Evolutionary conservation across 2,113 vertebrate species (phyloP).

Genomic region (Hippopotamus amphibius): DNA sequence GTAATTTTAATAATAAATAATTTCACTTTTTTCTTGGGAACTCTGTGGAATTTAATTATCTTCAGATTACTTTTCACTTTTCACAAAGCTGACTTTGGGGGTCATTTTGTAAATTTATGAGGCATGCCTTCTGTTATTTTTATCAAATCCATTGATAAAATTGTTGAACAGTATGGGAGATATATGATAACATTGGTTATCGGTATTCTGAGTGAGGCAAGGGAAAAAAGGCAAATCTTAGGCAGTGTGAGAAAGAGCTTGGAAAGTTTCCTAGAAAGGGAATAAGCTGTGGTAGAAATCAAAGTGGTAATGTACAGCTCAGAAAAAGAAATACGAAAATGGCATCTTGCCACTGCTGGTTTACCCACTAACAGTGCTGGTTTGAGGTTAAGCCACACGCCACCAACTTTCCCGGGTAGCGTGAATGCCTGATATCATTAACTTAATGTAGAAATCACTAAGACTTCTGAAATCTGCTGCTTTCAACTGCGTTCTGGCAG

Average conservation of each 20-base stretch:
- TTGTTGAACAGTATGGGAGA: neutral
- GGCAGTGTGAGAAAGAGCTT: neutral
- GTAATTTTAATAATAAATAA: neutral
- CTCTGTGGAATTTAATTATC: neutral
- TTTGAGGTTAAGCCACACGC: slow-evolving; percentile 49
- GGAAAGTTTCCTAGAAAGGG: slow-evolving; percentile 36
- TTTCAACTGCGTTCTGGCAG: slow-evolving; percentile 39
- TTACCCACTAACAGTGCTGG: neutral
- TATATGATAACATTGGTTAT: neutral
- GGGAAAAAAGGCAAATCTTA: neutral
- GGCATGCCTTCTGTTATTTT: slow-evolving; percentile 12
- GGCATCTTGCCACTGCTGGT: neutral
- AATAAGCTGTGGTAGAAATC: neutral
- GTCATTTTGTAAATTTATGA: slow-evolving; percentile 4
- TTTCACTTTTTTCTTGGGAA: neutral
- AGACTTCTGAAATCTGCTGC: neutral
- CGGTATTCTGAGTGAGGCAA: neutral
- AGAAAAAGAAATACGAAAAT: neutral
- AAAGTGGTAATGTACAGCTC: neutral
- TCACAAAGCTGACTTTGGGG: neutral
- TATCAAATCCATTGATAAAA: slow-evolving; percentile 14
- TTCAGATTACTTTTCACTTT: neutral
- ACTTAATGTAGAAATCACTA: neutral
- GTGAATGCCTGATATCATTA: neutral
- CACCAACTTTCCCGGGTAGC: neutral